Base-by-base conservation (phyloP, 2,888 invertebrate genomes). In the Ptilodon capucinus region DNA sequence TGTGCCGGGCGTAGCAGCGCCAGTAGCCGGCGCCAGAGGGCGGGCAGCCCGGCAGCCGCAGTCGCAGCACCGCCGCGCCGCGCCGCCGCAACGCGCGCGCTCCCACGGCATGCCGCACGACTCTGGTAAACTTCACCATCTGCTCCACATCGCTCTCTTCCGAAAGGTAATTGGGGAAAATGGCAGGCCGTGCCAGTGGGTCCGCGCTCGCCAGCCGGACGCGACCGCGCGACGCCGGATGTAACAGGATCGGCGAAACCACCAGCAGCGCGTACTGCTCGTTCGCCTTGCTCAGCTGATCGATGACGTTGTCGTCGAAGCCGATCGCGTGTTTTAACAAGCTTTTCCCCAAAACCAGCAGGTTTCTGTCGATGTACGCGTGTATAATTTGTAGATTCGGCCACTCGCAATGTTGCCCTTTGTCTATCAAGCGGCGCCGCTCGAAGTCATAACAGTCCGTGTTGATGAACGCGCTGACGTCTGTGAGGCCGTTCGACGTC, bases 1-100 rank as follows among this genome's bases (percentile, higher is more conserved):
- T 64, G 54, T 83, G 79, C 9, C 79, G 71, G 42, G 50, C 64
- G 64, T 82, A 85, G 55, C 86, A 86, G n/a, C 51, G 53, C 82
- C 81, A 84, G 66, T 85, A 86, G 2, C 21, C 54, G 2, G 17
- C 40, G 8, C 35, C 51, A 19, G 55, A 51, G 7, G 25, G 16
- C 2, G 77, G 74, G 46, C 86, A 86, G 0, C 59, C 77, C 4
- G 68, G 57, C 2, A 85, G 34, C 3, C 60, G 36, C 28, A 78
- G 39, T 4, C 46, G 58, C 4, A 79, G 38, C 0, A 85, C 45
- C 0, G 63, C 58, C 0, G 78, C 81, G 7, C 75, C 67, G 0
- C 60, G 46, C 13, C 34, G 41, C 14, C 36, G 56, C 21, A 72
- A 82, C 9, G 47, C 19, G n/a, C 19, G 18, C 4, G 51, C 19